Conservation (phyloP, 2,113 vertebrate species). For the Dicrurus megarhynchus region DNA sequence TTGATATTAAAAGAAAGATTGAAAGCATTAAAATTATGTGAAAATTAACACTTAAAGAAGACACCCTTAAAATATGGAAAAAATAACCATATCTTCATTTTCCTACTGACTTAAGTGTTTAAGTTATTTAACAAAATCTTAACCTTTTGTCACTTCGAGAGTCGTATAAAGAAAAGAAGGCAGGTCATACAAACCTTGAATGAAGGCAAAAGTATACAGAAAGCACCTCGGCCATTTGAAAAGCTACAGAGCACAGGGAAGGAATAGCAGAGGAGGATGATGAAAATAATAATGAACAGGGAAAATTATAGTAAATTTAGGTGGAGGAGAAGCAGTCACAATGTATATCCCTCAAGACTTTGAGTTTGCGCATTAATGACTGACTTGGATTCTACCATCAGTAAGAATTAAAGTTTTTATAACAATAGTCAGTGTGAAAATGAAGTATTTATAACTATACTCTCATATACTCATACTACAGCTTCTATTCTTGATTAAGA, state of each 20-base stretch:
- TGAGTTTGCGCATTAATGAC: not conserved
- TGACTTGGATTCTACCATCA: not conserved
- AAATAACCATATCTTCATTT: not conserved
- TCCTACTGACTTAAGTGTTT: not conserved
- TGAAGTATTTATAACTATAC: not conserved
- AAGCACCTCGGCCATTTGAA: not conserved
- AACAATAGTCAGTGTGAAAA: not conserved
- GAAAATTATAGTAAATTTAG: not conserved
- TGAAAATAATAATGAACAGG: not conserved
- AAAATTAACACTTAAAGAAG: not conserved
- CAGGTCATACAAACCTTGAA: not conserved
- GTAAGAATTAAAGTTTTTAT: not conserved
- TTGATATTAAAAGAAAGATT: not conserved
- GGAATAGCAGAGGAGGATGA: not conserved
- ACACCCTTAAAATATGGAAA: not conserved
- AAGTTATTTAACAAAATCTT: not conserved
- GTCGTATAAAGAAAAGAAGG: not conserved
- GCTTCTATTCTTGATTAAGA: not conserved
- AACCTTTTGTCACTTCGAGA: not conserved
- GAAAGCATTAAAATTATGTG: not conserved
- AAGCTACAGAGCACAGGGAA: not conserved
- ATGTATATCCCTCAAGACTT: not conserved
- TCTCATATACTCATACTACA: not conserved
- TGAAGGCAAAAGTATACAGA: not conserved
- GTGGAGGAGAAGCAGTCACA: not conserved